Evolutionary conservation across 2,797 vertebrate genomes (phyloP).

Genomic region (Fundulus diaphanus): DNA sequence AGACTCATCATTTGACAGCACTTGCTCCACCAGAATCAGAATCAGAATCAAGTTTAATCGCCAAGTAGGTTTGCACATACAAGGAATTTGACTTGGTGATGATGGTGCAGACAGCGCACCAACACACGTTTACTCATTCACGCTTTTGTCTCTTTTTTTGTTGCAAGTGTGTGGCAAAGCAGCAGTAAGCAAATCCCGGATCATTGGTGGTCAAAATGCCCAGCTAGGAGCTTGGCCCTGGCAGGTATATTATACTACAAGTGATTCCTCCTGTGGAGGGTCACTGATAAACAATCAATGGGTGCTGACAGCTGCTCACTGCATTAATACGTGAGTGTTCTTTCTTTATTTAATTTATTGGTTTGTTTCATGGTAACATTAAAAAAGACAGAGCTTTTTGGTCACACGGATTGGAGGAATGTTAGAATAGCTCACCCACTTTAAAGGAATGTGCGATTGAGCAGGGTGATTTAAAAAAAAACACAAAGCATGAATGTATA

Average conservation of each 20-base stretch:
- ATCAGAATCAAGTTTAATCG: too few species aligned
- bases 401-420: background rate
- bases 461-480: too few species aligned
- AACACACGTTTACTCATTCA: background rate
- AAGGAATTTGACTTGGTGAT: too few species aligned
- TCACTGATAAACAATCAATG: conserved; percentile 39
- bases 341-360: background rate
- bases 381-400: background rate
- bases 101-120: too few species aligned
- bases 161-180: conserved; percentile 18
- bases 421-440: too few species aligned
- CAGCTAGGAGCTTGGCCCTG: conserved; percentile 35
- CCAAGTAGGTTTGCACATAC: too few species aligned
- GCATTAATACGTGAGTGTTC: background rate
- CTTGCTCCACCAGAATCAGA: too few species aligned
- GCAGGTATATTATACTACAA: fast-evolving
- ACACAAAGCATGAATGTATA: too few species aligned
- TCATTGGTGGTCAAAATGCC: conserved; percentile 19
- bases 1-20: background rate
- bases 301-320: conserved; percentile 60
- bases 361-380: background rate
- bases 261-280: background rate
- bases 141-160: background rate
- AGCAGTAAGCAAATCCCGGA: fast-evolving
- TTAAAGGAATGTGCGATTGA: too few species aligned